These are phyloP conservation scores for Hydropsyche tenuis DNA, from an alignment of 1,140 invertebrate species.

Conservation along the genomic window DNA sequence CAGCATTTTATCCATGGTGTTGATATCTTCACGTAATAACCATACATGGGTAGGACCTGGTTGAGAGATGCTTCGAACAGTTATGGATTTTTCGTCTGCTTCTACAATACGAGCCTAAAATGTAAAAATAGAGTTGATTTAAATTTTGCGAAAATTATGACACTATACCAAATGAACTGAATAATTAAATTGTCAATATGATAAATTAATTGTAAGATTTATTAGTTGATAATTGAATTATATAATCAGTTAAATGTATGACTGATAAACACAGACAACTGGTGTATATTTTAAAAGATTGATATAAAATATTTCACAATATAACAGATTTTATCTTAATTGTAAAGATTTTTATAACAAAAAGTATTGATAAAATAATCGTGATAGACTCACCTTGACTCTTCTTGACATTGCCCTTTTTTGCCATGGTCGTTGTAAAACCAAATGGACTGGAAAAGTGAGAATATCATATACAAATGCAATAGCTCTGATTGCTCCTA, in stretches of 20 bases:
- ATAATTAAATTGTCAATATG: too few species aligned
- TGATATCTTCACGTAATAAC: slow-evolving; percentile 76
- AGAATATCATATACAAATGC: slow-evolving; percentile 87
- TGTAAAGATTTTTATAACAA: neutral
- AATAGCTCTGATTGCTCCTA: slow-evolving; percentile 76
- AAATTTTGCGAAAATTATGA: too few species aligned
- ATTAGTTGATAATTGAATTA: too few species aligned
- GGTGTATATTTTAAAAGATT: too few species aligned
- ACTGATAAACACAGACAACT: too few species aligned
- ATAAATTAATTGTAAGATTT: too few species aligned
- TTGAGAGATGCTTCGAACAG: slow-evolving; percentile 74
- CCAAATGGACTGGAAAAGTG: slow-evolving; percentile 87
- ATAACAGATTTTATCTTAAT: neutral
- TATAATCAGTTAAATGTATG: too few species aligned
- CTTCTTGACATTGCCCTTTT: slow-evolving; percentile 74
- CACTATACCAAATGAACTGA: too few species aligned
- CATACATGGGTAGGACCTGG: slow-evolving; percentile 73
- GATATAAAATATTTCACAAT: too few species aligned
- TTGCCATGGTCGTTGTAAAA: slow-evolving; percentile 88
- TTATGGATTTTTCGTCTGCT: slow-evolving; percentile 63
- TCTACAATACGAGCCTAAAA: slow-evolving; percentile 60
- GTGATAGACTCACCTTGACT: slow-evolving; percentile 70
- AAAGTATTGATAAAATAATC: neutral
- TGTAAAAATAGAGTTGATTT: slow-evolving; percentile 37
- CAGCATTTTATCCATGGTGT: slow-evolving; percentile 89